Evolutionary conservation across 2,888 invertebrate species (phyloP), one percentile per base, ranked within the genome.

Genomic region (Cepaea hortensis): DNA sequence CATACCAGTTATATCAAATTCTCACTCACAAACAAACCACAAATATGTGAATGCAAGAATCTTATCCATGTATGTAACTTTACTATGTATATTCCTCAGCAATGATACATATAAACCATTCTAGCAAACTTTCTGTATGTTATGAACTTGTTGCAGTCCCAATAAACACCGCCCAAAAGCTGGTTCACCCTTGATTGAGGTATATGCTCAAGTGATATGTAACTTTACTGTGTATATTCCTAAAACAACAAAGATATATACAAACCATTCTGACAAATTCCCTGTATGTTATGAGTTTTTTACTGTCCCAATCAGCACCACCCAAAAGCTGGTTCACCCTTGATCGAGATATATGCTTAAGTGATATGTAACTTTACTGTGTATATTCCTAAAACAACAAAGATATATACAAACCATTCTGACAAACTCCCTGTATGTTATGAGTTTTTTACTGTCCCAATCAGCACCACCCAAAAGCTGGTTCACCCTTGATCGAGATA

Each of bases 381-480:
- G 18, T 9, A 18, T 13, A 15, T 65, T 18, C 9, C 18, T 9
- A 65, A 65, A 65, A 2, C 18, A 15, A 1, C 35, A 35, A 35
- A 1, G 6, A 70, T 70, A 61, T 20, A 35, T 55, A 84, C 91
- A 89, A 86, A 94, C 95, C 93, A 95, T 89, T 81, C 91, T 90
- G 55, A 93, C 93, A 87, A 95, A 95, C 88, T 95, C 95, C 6
- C 92, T 90, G 88, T 94, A 95, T 81, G 94, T 94, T 65, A 95
- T 93, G 72, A 90, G 90, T 50, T 92, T 90, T 88, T 95, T 94
- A n/a, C 91, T 89, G 89, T 95, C 94, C 48, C 81, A 84, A 88
- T 95, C 95, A 20, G 94, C 94, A 65, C 89, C 88, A 13, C 85
- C 83, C 18, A 95, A 87, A 77, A 95, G 91, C 6, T 88, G 79